Evolutionary conservation across 2,797 vertebrate species (phyloP).

Genomic region (Pampus argenteus): DNA sequence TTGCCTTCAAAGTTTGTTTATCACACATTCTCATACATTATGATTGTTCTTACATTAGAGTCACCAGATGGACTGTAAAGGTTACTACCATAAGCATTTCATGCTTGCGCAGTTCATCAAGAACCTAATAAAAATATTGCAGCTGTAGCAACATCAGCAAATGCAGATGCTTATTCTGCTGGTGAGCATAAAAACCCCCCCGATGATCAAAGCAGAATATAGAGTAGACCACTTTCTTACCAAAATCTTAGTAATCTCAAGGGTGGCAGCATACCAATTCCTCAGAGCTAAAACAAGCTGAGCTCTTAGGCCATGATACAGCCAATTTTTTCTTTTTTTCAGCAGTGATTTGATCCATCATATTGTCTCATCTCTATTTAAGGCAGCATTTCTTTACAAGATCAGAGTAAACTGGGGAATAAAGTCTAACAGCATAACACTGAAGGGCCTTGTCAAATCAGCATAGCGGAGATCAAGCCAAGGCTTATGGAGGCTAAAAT

Average conservation of each 20-base stretch:
- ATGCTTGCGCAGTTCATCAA: conserved; percentile 41
- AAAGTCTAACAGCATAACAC: conserved; percentile 22
- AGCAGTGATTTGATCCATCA: conserved; percentile 50
- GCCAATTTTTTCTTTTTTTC: conserved; percentile 52
- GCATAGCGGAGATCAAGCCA: conserved; percentile 21
- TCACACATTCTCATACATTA: not conserved
- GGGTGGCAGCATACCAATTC: conserved; percentile 58
- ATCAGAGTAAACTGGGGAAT: conserved; percentile 41
- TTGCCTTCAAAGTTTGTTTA: conserved; percentile 15
- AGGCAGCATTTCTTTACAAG: conserved; percentile 45
- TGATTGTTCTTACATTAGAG: conserved; percentile 30
- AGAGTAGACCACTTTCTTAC: conserved; percentile 48
- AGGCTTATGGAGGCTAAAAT: conserved; percentile 25
- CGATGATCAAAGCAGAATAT: conserved; percentile 68
- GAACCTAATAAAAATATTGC: conserved; percentile 45
- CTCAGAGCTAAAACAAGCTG: conserved; percentile 56
- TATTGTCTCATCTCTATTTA: conserved; percentile 55
- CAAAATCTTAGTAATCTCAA: conserved; percentile 67
- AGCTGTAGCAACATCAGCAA: conserved; percentile 60
- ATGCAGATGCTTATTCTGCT: conserved; percentile 54
- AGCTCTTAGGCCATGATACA: conserved; percentile 45
- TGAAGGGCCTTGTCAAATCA: conserved; percentile 43
- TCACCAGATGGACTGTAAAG: conserved; percentile 39
- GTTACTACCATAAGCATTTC: conserved; percentile 42
- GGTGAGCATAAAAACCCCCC: conserved; percentile 29